Conservation (phyloP, 2,797 vertebrate genomes). For the Gambelia wislizenii region DNA sequence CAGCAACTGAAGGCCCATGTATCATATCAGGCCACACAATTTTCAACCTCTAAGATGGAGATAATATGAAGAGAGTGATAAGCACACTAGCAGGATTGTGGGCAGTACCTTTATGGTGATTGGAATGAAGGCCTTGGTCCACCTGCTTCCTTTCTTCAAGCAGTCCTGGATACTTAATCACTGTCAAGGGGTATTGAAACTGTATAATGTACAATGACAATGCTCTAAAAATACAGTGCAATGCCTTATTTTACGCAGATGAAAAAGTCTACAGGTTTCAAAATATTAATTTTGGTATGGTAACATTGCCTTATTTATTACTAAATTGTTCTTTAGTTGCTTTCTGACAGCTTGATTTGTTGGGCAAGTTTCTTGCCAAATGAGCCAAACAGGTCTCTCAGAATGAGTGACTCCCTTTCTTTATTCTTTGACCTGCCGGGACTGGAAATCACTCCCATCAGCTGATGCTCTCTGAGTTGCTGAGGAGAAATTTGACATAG, state of each 20-base stretch:
- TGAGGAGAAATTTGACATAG: slow-evolving; percentile 78
- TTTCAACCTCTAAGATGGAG: too few relatives aligned
- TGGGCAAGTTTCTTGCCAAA: slow-evolving; percentile 54
- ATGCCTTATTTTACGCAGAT: neutral
- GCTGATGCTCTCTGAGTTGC: slow-evolving; percentile 69
- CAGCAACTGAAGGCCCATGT: neutral
- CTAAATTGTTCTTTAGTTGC: slow-evolving; percentile 38
- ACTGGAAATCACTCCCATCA: slow-evolving; percentile 64
- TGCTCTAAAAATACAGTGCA: neutral
- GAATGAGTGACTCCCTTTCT: slow-evolving; percentile 58
- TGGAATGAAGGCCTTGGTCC: neutral
- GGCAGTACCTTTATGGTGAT: neutral
- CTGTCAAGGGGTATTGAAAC: neutral
- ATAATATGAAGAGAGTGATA: neutral
- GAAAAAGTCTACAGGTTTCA: slow-evolving; percentile 16
- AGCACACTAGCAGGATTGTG: neutral
- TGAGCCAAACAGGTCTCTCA: slow-evolving; percentile 55
- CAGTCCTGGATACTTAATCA: neutral
- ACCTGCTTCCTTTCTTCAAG: neutral
- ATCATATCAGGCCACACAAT: neutral
- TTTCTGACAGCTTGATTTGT: slow-evolving; percentile 53
- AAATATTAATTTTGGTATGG: slow-evolving; percentile 34
- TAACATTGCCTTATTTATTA: slow-evolving; percentile 20
- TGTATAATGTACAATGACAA: neutral
- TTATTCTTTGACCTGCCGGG: slow-evolving; percentile 68